Percentiles rank a stretch among this genome's conserved stretches.
These are phyloP conservation scores for Pogonocichla stellata DNA, from an alignment of 2,113 vertebrate genomes.

Conservation along the genomic window DNA sequence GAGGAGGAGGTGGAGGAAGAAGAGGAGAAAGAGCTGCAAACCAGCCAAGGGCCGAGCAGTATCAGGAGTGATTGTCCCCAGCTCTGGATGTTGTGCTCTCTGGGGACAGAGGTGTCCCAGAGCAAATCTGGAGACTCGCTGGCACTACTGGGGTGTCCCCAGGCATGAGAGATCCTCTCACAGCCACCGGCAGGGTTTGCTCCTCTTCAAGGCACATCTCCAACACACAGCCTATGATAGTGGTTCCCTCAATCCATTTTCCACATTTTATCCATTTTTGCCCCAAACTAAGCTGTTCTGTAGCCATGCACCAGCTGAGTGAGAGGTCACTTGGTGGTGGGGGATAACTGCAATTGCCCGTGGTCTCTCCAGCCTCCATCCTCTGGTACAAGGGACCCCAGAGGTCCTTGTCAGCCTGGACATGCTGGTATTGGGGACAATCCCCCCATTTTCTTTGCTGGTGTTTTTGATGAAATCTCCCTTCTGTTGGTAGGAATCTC, in stretches of 20 bases:
- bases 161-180: neutral
- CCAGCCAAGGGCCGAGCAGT: neutral
- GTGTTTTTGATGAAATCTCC: neutral
- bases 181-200: neutral
- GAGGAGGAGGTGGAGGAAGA: neutral
- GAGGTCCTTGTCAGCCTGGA: rapidly evolving
- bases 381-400: neutral
- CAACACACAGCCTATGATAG: neutral
- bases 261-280: neutral
- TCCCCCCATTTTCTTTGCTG: neutral
- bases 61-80: rapidly evolving
- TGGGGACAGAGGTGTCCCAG: neutral
- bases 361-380: neutral
- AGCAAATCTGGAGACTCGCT: neutral
- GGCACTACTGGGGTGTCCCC: too few species aligned
- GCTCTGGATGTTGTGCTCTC: neutral
- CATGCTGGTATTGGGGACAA: rapidly evolving
- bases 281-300: neutral
- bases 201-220: neutral
- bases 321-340: neutral
- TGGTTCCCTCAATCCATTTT: neutral
- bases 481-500: neutral
- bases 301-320: rapidly evolving
- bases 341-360: neutral
- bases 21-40: neutral